These are phyloP conservation scores for Cactoblastis cactorum DNA, from an alignment of 2,888 invertebrate genomes.

Conservation along the genomic window DNA sequence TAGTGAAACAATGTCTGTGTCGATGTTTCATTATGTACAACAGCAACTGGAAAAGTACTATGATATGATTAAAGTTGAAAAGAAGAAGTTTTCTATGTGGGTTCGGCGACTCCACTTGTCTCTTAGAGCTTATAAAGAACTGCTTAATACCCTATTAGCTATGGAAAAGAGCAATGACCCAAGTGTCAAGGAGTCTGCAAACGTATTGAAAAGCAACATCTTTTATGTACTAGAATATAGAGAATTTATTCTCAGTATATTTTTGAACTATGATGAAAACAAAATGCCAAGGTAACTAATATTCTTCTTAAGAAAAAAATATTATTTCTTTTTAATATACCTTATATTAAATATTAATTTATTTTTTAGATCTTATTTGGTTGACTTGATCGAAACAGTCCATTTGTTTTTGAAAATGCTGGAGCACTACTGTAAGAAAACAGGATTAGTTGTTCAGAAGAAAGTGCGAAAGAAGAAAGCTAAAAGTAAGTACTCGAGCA, in stretches of 20 bases:
- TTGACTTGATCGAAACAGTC: conserved; percentile 92
- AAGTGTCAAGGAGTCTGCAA: conserved; percentile 87
- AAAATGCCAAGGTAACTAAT: conserved; percentile 90
- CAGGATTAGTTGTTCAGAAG: conserved; percentile 85
- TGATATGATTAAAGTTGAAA: conserved; percentile 91
- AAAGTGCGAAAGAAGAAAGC: conserved; percentile 75
- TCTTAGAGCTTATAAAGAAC: conserved; percentile 88
- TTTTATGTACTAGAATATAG: conserved; percentile 97
- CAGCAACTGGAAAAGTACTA: conserved; percentile 92
- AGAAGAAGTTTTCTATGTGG: conserved; percentile 91
- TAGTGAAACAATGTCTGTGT: conserved; percentile 95
- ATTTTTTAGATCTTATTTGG: conserved; percentile 84
- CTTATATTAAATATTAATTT: conserved; percentile 11
- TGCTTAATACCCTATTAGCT: conserved; percentile 88
- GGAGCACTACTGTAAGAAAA: conserved; percentile 84
- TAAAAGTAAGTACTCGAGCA: conserved; percentile 59
- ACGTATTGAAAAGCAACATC: conserved; percentile 92
- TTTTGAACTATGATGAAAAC: conserved; percentile 90
- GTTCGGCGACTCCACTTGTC: conserved; percentile 91
- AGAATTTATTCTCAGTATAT: conserved; percentile 89
- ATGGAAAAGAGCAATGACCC: conserved; percentile 89
- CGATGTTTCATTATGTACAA: conserved; percentile 96
- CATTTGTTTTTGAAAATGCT: conserved; percentile 95
- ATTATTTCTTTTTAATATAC: neutral
- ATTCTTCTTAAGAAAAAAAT: too few relatives aligned